A percentile compares a stretch with the other conserved stretches of the same genome.
Evolutionary conservation across 1,140 invertebrate species (phyloP).

Genomic region (Anoplolepis gracilipes): DNA sequence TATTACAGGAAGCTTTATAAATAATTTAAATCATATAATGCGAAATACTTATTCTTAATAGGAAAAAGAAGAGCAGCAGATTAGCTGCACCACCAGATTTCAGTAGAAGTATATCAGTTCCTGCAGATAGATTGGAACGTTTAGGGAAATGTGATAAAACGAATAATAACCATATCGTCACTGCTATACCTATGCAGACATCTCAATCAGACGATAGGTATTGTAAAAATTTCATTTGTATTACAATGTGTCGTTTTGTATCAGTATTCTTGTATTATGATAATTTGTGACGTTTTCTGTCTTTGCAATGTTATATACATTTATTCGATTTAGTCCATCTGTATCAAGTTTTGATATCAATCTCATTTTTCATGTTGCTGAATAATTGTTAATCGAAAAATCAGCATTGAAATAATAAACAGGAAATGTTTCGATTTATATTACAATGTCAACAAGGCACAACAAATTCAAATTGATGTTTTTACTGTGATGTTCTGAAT

Average conservation of each 20-base stretch:
- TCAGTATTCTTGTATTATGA: not conserved
- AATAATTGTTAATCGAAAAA: not conserved
- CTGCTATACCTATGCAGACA: constrained; percentile 71
- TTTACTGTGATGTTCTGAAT: not conserved
- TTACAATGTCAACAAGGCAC: not conserved
- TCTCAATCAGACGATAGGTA: constrained; percentile 84
- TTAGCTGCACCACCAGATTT: constrained; percentile 90
- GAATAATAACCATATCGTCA: constrained; percentile 76
- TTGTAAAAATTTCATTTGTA: constrained; percentile 34
- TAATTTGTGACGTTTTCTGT: not conserved
- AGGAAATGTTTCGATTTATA: constrained; percentile 2
- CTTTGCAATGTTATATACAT: constrained; percentile 28
- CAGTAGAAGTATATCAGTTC: constrained; percentile 94
- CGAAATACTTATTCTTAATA: constrained; percentile 71
- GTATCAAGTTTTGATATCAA: not conserved
- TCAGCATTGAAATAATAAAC: constrained; percentile 2
- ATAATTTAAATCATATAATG: not conserved
- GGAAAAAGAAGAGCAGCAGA: constrained; percentile 89
- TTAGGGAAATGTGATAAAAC: constrained; percentile 80
- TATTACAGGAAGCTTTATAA: constrained; percentile 36
- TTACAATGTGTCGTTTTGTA: constrained; percentile 27
- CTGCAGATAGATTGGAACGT: constrained; percentile 89
- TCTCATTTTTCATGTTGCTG: constrained; percentile 23
- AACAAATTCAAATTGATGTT: not conserved
- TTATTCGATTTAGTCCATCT: constrained; percentile 33